These are phyloP conservation scores for Leptatherina wallacei DNA, from an alignment of 2,797 vertebrate species.

Conservation along the genomic window DNA sequence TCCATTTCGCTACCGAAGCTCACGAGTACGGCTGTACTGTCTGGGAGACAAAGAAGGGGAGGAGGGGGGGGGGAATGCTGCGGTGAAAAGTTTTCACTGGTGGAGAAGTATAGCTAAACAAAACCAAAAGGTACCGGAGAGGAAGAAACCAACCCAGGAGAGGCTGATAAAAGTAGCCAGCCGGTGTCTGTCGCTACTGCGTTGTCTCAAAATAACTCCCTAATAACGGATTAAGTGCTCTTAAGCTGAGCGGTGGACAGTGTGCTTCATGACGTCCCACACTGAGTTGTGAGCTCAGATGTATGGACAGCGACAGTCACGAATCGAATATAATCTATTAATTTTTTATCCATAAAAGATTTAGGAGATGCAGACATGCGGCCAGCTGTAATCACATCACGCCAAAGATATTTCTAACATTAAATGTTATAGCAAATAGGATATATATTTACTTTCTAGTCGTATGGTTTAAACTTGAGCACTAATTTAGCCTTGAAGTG, in stretches of 20 bases:
- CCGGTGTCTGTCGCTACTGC: constrained; percentile 26
- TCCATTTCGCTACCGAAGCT: constrained; percentile 84
- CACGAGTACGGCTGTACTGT: constrained; percentile 69
- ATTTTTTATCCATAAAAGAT: constrained; percentile 32
- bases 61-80: background rate
- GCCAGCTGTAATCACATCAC: background rate
- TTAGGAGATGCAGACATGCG: constrained; percentile 7
- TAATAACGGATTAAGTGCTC: constrained; percentile 81
- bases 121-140: constrained; percentile 6
- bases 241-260: constrained; percentile 71
- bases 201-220: constrained; percentile 76
- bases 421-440: background rate
- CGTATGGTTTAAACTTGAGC: background rate
- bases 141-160: background rate
- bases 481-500: background rate
- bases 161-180: constrained; percentile 30
- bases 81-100: constrained; percentile 28
- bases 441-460: background rate
- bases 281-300: constrained; percentile 27
- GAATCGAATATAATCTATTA: constrained; percentile 49
- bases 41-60: constrained; percentile 38
- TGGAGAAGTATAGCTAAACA: constrained; percentile 16
- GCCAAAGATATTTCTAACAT: background rate
- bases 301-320: constrained; percentile 53
- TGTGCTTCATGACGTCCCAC: constrained; percentile 51